Evolutionary conservation across 1,140 invertebrate species (phyloP).

Genomic region (Oreohelix idahoensis): DNA sequence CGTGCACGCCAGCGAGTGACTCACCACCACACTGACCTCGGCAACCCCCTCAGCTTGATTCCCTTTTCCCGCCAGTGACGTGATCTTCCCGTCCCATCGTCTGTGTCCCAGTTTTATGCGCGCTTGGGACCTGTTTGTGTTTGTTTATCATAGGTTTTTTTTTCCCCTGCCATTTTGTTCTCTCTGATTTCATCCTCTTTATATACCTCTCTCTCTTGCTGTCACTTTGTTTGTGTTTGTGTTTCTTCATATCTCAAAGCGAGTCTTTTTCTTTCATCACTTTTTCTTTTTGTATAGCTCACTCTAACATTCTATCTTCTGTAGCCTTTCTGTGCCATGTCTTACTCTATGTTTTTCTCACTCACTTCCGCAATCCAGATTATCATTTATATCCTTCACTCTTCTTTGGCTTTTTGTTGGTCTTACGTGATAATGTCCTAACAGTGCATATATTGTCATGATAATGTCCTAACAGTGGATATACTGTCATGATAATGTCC

Average conservation of each 20-base stretch:
- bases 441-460: no score
- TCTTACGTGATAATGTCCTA: no score
- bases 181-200: neutral
- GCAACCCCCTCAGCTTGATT: constrained; percentile 2
- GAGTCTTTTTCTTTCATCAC: no score
- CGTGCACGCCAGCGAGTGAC: neutral
- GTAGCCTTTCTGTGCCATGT: neutral
- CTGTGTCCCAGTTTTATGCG: neutral
- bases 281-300: no score
- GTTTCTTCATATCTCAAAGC: no score
- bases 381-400: neutral
- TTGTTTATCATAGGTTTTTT: neutral
- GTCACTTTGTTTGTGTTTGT: no score
- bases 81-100: neutral
- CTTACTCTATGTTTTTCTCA: neutral
- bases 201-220: no score
- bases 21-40: constrained; percentile 2
- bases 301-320: neutral
- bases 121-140: neutral
- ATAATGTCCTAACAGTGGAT: no score
- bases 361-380: neutral
- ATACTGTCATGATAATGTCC: no score
- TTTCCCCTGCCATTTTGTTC: neutral
- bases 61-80: neutral
- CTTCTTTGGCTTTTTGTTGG: no score